Conservation (phyloP, 2,888 invertebrate species). For the Catotricha subobsoleta region DNA sequence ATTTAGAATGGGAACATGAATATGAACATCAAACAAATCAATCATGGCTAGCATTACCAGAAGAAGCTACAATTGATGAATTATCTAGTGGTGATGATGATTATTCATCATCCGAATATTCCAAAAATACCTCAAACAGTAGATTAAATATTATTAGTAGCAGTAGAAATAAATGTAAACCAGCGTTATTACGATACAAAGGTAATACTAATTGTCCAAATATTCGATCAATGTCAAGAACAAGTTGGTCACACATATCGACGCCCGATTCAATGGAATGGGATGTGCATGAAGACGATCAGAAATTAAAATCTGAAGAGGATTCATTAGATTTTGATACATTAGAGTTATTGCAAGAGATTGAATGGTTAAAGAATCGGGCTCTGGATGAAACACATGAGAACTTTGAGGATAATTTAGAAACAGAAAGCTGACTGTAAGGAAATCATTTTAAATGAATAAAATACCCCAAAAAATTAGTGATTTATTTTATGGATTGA, state of each 20-base stretch:
- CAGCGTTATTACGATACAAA: slow-evolving; percentile 17
- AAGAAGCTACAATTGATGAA: slow-evolving; percentile 7
- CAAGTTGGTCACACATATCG: slow-evolving; percentile 41
- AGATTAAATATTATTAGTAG: neutral
- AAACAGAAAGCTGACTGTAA: slow-evolving; percentile 3
- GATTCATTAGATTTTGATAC: slow-evolving; percentile 44
- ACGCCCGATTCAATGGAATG: slow-evolving; percentile 51
- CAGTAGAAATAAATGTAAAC: neutral
- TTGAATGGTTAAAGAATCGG: slow-evolving; percentile 44
- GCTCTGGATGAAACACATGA: slow-evolving; percentile 47
- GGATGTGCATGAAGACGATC: slow-evolving; percentile 38
- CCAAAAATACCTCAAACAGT: too few relatives aligned
- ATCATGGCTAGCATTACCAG: slow-evolving; percentile 9
- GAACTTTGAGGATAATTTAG: slow-evolving; percentile 13
- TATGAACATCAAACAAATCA: slow-evolving; percentile 12
- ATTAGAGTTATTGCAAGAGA: slow-evolving; percentile 43
- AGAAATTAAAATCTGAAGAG: slow-evolving; percentile 26
- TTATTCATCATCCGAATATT: neutral
- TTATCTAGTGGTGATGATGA: slow-evolving; percentile 18
- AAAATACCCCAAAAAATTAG: too few relatives aligned
- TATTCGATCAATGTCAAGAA: slow-evolving; percentile 20
- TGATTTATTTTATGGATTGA: too few relatives aligned
- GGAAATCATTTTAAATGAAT: too few relatives aligned
- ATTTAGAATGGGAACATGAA: slow-evolving; percentile 56
- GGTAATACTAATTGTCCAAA: too few relatives aligned